Percentiles rank a stretch among this genome's conserved stretches.
Conservation (phyloP, 2,888 invertebrate genomes). For the Nezara viridula region DNA sequence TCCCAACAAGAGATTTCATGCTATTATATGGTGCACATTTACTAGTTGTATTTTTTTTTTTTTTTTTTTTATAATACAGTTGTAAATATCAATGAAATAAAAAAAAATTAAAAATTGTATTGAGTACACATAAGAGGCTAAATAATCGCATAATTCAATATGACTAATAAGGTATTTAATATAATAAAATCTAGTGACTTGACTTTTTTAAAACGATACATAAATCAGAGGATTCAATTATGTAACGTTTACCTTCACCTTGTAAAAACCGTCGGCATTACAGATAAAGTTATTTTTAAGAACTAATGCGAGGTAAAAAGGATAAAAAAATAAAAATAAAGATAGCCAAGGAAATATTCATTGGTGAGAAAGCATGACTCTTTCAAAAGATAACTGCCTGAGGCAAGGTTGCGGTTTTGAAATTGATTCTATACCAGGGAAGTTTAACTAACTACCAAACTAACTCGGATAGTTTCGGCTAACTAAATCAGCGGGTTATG, state of each 20-base stretch:
- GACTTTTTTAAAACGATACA: not conserved
- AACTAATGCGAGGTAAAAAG: no score
- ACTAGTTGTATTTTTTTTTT: no score
- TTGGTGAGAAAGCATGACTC: not conserved
- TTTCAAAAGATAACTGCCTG: not conserved
- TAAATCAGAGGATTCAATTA: not conserved
- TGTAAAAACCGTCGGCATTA: not conserved
- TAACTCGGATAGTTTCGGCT: not conserved
- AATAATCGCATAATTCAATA: no score
- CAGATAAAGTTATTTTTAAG: conserved; percentile 30
- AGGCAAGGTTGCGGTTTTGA: conserved; percentile 14
- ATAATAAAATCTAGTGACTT: no score
- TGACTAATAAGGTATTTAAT: no score
- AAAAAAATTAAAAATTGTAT: no score
- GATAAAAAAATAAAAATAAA: no score
- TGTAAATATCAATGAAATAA: no score
- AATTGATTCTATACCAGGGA: not conserved
- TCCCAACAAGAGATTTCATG: no score
- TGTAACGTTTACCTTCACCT: not conserved
- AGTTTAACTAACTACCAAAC: not conserved
- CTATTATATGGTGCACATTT: no score
- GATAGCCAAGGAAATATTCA: not conserved
- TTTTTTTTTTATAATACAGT: no score
- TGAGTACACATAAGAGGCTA: no score
- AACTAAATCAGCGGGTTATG: not conserved